Percentiles rank a stretch among this genome's conserved stretches.
Conservation (phyloP, 2,888 invertebrate genomes). For the Drosophila kokeensis region DNA sequence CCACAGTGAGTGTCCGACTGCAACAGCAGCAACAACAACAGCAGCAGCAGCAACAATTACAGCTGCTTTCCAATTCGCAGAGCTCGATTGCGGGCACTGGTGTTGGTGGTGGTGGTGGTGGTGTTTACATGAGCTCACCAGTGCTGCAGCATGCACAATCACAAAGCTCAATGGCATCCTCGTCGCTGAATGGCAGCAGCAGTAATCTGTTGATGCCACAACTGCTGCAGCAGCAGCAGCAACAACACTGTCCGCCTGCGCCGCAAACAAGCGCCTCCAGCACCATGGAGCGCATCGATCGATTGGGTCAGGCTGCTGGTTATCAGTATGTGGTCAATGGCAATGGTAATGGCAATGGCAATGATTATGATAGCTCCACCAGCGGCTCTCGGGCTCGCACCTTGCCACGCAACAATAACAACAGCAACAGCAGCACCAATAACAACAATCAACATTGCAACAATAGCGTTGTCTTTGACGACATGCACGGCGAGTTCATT, state of each 20-base stretch:
- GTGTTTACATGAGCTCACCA: slow-evolving; percentile 63
- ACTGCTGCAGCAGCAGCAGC: slow-evolving; percentile 52
- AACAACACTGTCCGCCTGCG: slow-evolving; percentile 82
- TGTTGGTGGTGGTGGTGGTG: slow-evolving; percentile 31
- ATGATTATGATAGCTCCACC: slow-evolving; percentile 64
- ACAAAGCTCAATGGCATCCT: slow-evolving; percentile 84
- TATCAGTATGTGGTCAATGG: slow-evolving; percentile 58
- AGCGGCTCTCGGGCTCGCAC: slow-evolving; percentile 88
- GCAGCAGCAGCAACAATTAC: slow-evolving; percentile 61
- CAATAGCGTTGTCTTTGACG: slow-evolving; percentile 83
- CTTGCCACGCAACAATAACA: slow-evolving; percentile 87
- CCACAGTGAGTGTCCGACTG: slow-evolving; percentile 83
- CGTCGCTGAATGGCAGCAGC: slow-evolving; percentile 80
- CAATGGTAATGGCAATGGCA: slow-evolving; percentile 56
- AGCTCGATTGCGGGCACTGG: slow-evolving; percentile 74
- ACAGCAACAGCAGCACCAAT: slow-evolving; percentile 69
- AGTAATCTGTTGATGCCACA: slow-evolving; percentile 66
- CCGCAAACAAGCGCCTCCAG: slow-evolving; percentile 80
- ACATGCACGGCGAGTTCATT: slow-evolving; percentile 86
- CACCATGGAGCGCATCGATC: slow-evolving; percentile 81
- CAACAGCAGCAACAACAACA: slow-evolving; percentile 71
- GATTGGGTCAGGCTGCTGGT: slow-evolving; percentile 42
- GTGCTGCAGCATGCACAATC: slow-evolving; percentile 84
- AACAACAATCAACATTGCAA: slow-evolving; percentile 83
- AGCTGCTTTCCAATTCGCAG: slow-evolving; percentile 82